phyloP scores from a whole-genome alignment of 2,113 vertebrate genomes.

The Calidris pugnax region DNA sequence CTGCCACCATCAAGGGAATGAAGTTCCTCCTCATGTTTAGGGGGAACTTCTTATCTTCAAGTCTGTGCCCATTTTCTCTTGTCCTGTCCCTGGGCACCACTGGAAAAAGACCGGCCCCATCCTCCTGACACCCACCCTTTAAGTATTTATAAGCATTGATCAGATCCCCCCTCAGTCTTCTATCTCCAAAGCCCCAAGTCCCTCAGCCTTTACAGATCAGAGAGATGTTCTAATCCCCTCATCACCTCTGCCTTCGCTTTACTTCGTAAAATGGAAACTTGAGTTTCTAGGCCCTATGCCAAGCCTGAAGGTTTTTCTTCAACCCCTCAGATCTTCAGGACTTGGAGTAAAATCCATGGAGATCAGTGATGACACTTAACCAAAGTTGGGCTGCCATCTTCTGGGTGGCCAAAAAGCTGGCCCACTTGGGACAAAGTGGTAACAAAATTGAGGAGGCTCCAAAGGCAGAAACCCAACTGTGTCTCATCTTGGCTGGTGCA shows the following conservation, averaged over 20 bases:
- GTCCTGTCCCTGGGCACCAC: too few relatives aligned
- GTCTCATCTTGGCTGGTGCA: not conserved
- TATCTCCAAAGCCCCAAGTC: too few relatives aligned
- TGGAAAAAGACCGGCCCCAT: too few relatives aligned
- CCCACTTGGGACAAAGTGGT: fast-evolving
- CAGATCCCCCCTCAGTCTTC: too few relatives aligned
- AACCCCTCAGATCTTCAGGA: not conserved
- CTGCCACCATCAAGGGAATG: too few relatives aligned
- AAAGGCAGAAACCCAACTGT: not conserved
- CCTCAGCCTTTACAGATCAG: too few relatives aligned
- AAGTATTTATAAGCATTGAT: too few relatives aligned
- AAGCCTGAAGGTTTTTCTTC: not conserved
- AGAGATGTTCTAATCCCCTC: too few relatives aligned
- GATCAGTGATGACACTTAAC: not conserved
- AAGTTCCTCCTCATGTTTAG: too few relatives aligned
- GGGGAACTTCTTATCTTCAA: too few relatives aligned
- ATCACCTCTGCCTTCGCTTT: not conserved
- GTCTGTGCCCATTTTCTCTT: too few relatives aligned
- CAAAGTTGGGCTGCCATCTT: not conserved
- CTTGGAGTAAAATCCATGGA: not conserved
- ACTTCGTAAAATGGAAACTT: not conserved
- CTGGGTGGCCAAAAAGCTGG: not conserved
- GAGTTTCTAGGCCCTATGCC: not conserved
- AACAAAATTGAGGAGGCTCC: fast-evolving
- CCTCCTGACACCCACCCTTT: too few relatives aligned